These are phyloP conservation scores for Archocentrus centrarchus DNA, from an alignment of 2,113 vertebrate species.

Conservation along the genomic window DNA sequence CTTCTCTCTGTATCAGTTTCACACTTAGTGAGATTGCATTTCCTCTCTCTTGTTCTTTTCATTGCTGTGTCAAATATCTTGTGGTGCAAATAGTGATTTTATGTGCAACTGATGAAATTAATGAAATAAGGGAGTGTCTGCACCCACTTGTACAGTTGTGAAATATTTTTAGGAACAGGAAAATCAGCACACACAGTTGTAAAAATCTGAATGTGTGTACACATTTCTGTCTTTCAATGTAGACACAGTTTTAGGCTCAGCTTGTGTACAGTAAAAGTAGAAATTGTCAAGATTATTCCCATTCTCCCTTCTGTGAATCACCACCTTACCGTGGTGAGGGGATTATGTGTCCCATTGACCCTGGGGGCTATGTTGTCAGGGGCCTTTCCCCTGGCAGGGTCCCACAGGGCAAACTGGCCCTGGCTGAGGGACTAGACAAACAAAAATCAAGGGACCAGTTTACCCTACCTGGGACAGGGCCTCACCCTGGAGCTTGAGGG, in stretches of 20 bases:
- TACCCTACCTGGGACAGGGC: not conserved
- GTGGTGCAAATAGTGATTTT: not conserved
- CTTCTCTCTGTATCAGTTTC: not conserved
- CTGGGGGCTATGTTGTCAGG: not conserved
- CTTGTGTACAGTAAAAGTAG: not conserved
- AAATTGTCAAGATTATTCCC: not conserved
- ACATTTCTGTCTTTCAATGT: not conserved
- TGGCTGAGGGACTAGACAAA: not conserved
- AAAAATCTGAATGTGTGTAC: not conserved
- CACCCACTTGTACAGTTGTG: not conserved
- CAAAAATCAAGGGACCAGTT: not conserved
- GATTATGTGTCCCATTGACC: not conserved
- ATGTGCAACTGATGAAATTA: not conserved
- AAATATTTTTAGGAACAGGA: not conserved
- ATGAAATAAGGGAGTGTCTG: not conserved
- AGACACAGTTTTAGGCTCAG: not conserved
- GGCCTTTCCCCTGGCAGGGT: not conserved
- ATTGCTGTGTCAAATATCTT: not conserved
- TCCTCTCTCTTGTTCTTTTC: conserved; percentile 11
- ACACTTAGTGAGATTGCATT: not conserved
- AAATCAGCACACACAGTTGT: not conserved
- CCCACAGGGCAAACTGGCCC: not conserved
- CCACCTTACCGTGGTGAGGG: not conserved
- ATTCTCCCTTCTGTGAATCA: not conserved
- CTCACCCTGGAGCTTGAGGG: not conserved